These are phyloP conservation scores for Hydra vulgaris DNA, from an alignment of 30 jellyfish, hydroid and myxozoan species.

Conservation along the genomic window DNA sequence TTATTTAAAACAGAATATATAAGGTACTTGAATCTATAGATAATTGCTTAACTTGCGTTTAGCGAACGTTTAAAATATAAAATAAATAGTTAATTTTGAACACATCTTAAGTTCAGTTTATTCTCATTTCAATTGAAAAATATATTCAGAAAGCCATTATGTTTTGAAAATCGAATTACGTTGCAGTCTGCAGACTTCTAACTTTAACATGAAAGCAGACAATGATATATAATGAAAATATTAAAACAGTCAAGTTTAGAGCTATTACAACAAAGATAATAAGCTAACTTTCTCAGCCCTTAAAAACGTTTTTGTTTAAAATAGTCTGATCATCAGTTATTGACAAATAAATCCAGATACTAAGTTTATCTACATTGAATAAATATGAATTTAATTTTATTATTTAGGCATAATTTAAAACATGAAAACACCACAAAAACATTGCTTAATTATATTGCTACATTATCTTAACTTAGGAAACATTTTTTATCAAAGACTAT, in stretches of 20 bases:
- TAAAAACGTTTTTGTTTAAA: background rate
- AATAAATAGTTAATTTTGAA: background rate
- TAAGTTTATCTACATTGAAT: background rate
- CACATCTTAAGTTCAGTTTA: background rate
- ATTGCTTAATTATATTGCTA: background rate
- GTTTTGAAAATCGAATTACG: background rate
- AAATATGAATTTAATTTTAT: too few relatives aligned
- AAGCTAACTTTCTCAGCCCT: background rate
- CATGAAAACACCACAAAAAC: background rate
- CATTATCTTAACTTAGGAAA: background rate
- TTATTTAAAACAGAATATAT: background rate
- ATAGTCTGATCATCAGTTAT: background rate
- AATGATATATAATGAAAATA: background rate
- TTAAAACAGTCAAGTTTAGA: background rate
- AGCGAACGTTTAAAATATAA: background rate
- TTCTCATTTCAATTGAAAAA: background rate
- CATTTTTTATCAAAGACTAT: background rate
- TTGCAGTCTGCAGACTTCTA: background rate
- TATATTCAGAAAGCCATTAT: background rate
- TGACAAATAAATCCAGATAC: background rate
- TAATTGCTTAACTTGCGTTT: background rate
- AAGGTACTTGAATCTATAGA: background rate
- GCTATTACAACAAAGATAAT: background rate
- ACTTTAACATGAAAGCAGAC: background rate
- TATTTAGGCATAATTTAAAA: background rate